A percentile compares a stretch with the other conserved stretches of the same genome.
Evolutionary conservation across 2,797 vertebrate species (phyloP).

Genomic region (Benthosema pterotum): DNA sequence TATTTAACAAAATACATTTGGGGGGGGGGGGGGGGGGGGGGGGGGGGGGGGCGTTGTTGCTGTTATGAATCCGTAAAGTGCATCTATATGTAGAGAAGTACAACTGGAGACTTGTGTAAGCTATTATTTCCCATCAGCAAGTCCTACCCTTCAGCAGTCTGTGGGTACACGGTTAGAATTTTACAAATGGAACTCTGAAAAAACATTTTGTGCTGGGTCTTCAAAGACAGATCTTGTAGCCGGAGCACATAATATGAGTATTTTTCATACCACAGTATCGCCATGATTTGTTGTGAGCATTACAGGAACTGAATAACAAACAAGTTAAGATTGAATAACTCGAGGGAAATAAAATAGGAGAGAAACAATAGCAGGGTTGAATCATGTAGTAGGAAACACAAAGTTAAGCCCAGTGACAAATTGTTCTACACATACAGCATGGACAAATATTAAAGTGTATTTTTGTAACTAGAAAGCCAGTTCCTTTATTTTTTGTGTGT

Average conservation of each 20-base stretch:
- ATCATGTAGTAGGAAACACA: neutral
- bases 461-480: no score
- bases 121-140: slow-evolving; percentile 51
- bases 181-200: no score
- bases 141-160: slow-evolving; percentile 23
- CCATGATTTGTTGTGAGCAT: neutral
- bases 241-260: slow-evolving; percentile 25
- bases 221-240: slow-evolving; percentile 46
- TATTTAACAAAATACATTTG: no score
- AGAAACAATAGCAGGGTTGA: neutral
- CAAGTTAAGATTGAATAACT: neutral
- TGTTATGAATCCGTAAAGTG: no score
- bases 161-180: no score
- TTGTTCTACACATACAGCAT: neutral
- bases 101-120: slow-evolving; percentile 33
- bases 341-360: neutral
- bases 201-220: slow-evolving; percentile 37
- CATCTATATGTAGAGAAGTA: no score
- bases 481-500: slow-evolving; percentile 42
- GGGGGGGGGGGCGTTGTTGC: no score
- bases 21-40: no score
- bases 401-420: neutral
- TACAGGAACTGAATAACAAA: neutral
- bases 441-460: no score
- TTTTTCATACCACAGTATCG: slow-evolving; percentile 12